Base-by-base conservation (phyloP, 2,888 invertebrate species). In the Lepidochitona cinerea region DNA sequence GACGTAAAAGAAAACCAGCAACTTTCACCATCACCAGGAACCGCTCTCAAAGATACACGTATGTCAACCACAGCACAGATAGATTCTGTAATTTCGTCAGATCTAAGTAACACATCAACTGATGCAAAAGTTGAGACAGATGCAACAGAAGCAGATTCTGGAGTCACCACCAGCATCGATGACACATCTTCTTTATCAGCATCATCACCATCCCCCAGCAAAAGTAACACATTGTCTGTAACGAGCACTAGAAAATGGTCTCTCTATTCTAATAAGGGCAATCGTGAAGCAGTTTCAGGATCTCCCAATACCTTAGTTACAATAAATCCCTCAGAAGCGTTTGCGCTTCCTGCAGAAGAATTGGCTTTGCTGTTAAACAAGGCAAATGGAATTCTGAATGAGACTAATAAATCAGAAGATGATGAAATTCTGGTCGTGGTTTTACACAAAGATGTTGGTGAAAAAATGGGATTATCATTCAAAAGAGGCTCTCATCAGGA, bases 361-460 rank as follows among this genome's bases (percentile, higher is more conserved):
- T 54, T 81, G 52, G 35, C 65, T 26, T 37, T 26, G 18, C 49
- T 77, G 54, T 29, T 81, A 1, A 64, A 70, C 5, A 35, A 54
- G 49, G 79, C 78, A 33, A 79, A 81, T 54, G 37, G 74, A 33
- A 74, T 67, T 1, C 59, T 81, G 72, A 79, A 81, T 66, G 73
- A 73, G 52, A 65, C 71, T 5, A 74, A 73, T n/a, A 26, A 65
- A 12, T 64, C 74, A 26, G 35, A 72, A 4, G 68, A 76, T 23
- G 70, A 77, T 52, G 73, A 70, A 49, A 78, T 81, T 35, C 68
- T 74, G 4, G 69, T 81, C n/a, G 69, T 75, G 14, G 67, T 79
- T 18, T 52, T 81, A 1, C 41, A 74, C 18, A 70, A 74, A 37
- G 70, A 66, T 12, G 35, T 49, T 14, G 54, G 41, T 1, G 68